Evolutionary conservation across 2,888 invertebrate species (phyloP), one percentile per base, ranked within the genome.

Genomic region (Caenorhabditis imperialis): DNA sequence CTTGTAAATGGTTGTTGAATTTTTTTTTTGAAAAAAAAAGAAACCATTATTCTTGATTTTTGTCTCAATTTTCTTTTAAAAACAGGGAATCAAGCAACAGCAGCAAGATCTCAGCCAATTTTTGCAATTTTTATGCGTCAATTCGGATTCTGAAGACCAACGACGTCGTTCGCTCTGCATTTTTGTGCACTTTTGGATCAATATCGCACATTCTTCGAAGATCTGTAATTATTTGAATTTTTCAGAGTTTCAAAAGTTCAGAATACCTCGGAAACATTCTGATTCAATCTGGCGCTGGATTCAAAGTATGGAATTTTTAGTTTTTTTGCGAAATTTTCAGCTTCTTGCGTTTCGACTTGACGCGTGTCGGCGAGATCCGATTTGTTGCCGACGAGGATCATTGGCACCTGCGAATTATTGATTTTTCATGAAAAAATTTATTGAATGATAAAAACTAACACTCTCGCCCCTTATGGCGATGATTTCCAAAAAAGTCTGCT

Each of bases 221-320:
- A 75, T 54, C 54, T 71, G 45, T 40, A 61, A 20, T 27, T n/a
- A 3, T 10, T 33, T 23, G 20, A 8, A 8, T 12, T 6, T 33
- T 14, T 14, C 16, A 30, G 33, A 48, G 16, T 42, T 30, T 30
- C 10, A 30, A 30, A 30, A 30, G 7, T 2, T 23, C 23, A 20
- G 22, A 25, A 6, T 40, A 94, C 93, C 92, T 98, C 97, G 91
- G 94, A 93, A 90, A 99, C 98, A 92, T 97, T 97, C 91, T 97
- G 94, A 93, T 97, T 98, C 89, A 96, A 94, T 93, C 99, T 98
- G 91, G 98, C 98, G 90, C 97, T 98, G 89, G 98, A 97, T 92
- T 99, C 98, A 93, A 97, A 94, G 91, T 98, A 98, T 96, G 95
- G 89, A 97, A 92, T 91, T 93, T 88, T 77, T 85, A 94, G 87